phyloP scores from a whole-genome alignment of 2,888 invertebrate species.

The Nymphalis c-album region DNA sequence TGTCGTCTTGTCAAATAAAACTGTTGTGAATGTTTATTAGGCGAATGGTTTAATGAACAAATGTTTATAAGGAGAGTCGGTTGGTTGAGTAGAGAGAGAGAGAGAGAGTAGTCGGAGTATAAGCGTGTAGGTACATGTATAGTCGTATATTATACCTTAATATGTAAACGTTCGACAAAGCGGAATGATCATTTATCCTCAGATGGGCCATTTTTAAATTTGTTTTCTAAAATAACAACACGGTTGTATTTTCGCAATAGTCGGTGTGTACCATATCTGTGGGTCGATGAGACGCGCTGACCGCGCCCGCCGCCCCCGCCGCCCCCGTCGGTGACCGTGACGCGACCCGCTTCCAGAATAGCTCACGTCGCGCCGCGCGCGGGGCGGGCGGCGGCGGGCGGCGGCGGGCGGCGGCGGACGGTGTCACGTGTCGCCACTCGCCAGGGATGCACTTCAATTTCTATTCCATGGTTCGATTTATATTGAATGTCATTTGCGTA shows the following conservation, averaged over 20 bases:
- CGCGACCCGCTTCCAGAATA: constrained; percentile 28
- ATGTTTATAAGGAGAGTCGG: too few relatives aligned
- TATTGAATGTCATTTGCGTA: not conserved
- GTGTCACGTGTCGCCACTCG: not conserved
- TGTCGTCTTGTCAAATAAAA: too few relatives aligned
- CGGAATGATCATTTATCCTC: not conserved
- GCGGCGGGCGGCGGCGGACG: not conserved
- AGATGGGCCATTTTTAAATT: not conserved
- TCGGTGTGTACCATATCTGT: too few relatives aligned
- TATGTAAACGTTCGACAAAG: too few relatives aligned
- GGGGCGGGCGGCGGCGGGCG: not conserved
- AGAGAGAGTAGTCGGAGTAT: too few relatives aligned
- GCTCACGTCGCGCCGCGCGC: constrained; percentile 9
- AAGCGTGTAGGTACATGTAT: too few relatives aligned
- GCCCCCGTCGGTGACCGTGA: constrained; percentile 7
- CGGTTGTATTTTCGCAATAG: not conserved
- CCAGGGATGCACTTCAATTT: not conserved
- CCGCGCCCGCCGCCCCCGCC: not conserved
- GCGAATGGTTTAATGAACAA: too few relatives aligned
- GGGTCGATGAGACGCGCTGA: not conserved
- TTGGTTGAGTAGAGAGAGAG: too few relatives aligned
- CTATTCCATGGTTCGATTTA: not conserved
- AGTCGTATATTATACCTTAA: too few relatives aligned
- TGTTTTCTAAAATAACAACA: not conserved
- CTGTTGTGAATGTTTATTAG: too few relatives aligned